phyloP scores from a whole-genome alignment of 1,140 invertebrate genomes.

The Pseudomyrmex flavicornis region DNA sequence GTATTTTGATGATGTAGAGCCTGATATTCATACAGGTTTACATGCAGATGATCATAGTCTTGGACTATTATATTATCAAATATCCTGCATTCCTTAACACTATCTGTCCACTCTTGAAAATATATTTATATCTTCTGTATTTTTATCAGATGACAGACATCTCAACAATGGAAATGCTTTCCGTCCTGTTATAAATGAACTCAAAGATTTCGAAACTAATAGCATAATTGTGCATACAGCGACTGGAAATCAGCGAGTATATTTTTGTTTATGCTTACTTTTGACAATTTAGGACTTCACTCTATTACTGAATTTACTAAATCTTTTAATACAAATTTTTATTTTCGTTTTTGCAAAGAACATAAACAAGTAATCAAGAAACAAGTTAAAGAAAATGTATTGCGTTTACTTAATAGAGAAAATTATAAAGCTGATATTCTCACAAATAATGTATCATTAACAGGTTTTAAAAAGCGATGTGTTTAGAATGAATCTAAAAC shows the following conservation, averaged over 20 bases:
- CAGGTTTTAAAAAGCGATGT: neutral
- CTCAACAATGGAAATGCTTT: neutral
- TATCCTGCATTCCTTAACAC: constrained; percentile 1
- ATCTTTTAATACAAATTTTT: too few species aligned
- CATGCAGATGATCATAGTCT: constrained; percentile 13
- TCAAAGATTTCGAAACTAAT: constrained; percentile 1
- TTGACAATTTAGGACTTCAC: too few species aligned
- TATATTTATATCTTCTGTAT: constrained; percentile 12
- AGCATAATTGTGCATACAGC: too few species aligned
- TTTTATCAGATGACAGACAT: constrained; percentile 23
- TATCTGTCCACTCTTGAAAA: neutral
- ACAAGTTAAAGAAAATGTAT: too few species aligned
- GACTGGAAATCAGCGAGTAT: too few species aligned
- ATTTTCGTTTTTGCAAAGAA: too few species aligned
- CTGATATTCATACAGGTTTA: constrained; percentile 17
- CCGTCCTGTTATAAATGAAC: neutral
- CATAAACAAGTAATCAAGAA: too few species aligned
- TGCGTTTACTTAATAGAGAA: neutral
- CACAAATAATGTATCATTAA: constrained; percentile 5
- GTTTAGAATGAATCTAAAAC: neutral
- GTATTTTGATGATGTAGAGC: constrained; percentile 18
- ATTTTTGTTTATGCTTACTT: too few species aligned
- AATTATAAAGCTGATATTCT: constrained; percentile 33
- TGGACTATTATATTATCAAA: constrained; percentile 30
- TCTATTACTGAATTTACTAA: too few species aligned